phyloP scores from a whole-genome alignment of 2,113 vertebrate genomes.

The Pteruthius melanotis region DNA sequence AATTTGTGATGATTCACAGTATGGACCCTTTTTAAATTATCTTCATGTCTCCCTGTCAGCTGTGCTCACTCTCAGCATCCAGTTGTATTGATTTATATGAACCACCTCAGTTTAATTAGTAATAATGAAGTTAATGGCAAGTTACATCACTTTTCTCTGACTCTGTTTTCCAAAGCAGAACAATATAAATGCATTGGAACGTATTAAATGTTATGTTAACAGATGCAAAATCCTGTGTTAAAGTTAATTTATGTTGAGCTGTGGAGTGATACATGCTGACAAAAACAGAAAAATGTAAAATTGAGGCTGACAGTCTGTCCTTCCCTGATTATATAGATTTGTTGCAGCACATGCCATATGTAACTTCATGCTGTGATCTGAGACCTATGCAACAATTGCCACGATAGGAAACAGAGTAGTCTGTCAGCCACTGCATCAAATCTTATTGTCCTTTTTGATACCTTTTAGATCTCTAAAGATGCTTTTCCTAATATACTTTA shows the following conservation, averaged over 20 bases:
- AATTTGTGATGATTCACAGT: constrained; percentile 43
- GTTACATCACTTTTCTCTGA: neutral
- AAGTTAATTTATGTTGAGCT: constrained; percentile 41
- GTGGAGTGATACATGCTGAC: constrained; percentile 12
- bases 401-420: neutral
- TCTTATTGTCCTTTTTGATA: neutral
- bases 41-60: constrained; percentile 37
- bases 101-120: constrained; percentile 42
- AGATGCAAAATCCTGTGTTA: constrained; percentile 10
- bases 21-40: constrained; percentile 57
- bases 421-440: neutral
- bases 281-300: constrained; percentile 14
- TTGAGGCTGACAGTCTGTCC: neutral
- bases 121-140: constrained; percentile 24
- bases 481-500: neutral
- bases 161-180: constrained; percentile 22
- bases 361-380: constrained; percentile 1
- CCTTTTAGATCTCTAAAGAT: neutral
- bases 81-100: constrained; percentile 55
- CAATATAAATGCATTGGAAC: neutral
- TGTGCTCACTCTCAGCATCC: constrained; percentile 42
- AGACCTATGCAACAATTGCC: neutral
- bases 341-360: neutral
- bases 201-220: neutral
- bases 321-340: neutral